phyloP scores from a whole-genome alignment of 2,888 invertebrate genomes.

The Stenodera caucasica region DNA sequence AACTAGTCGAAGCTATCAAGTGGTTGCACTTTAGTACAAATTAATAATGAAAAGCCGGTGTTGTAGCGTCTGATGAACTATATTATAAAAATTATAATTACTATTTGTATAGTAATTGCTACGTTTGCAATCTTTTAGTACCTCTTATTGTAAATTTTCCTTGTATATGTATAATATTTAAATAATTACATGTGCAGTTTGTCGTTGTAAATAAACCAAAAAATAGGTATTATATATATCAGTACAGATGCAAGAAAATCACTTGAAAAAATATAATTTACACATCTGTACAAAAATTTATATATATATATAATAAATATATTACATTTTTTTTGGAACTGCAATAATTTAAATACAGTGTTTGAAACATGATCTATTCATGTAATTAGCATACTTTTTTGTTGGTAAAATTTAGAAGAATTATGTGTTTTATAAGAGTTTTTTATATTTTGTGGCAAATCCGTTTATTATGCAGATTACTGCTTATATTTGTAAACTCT shows the following conservation, averaged over 20 bases:
- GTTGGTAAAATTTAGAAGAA: background rate
- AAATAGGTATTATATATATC: slow-evolving; percentile 28
- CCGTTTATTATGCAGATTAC: background rate
- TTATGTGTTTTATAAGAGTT: slow-evolving; percentile 1
- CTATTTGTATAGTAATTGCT: slow-evolving; percentile 49
- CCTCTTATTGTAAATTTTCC: slow-evolving; percentile 52
- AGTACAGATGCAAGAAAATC: slow-evolving; percentile 18
- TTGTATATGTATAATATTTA: slow-evolving; percentile 48
- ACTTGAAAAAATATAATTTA: slow-evolving; percentile 36
- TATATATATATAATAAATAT: slow-evolving; percentile 1
- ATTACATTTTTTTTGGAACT: slow-evolving; percentile 36
- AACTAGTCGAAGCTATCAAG: slow-evolving; percentile 44
- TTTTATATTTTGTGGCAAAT: background rate
- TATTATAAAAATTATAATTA: slow-evolving; percentile 26
- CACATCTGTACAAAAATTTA: slow-evolving; percentile 34
- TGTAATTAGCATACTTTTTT: slow-evolving; percentile 9
- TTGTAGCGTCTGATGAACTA: slow-evolving; percentile 36
- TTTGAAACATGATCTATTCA: slow-evolving; percentile 14
- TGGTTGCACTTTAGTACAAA: slow-evolving; percentile 56
- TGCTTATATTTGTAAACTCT: slow-evolving; percentile 3
- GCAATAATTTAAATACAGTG: slow-evolving; percentile 35
- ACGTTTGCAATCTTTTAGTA: slow-evolving; percentile 54
- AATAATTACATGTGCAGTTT: slow-evolving; percentile 51
- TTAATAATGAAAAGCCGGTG: slow-evolving; percentile 44
- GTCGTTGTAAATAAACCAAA: slow-evolving; percentile 52